Evolutionary conservation across 2,888 invertebrate genomes (phyloP), one percentile per base, ranked within the genome.

Genomic region (Laspeyria flexula): DNA sequence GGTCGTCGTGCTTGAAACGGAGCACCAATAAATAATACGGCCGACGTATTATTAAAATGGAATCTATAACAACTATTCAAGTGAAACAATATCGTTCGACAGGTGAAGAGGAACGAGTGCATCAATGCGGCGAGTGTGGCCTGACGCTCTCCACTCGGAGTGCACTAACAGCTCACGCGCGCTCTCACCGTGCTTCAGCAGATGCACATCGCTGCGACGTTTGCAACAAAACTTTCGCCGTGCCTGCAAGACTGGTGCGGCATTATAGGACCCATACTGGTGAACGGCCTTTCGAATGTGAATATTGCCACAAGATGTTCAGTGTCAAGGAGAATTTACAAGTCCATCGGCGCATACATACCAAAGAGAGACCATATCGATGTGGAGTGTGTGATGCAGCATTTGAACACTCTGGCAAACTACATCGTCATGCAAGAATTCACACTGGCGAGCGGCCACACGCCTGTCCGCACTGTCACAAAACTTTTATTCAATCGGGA

Each of bases 281-380:
- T 29, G 97, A 97, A 81, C 95, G 97, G 70, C 97, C 98, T 0
- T 98, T 97, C 83, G 95, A 96, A 83, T 98, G 97, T 86, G 97
- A 98, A 83, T 97, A 96, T 85, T 98, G 97, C 90, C 96, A 96
- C 85, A 98, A 98, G 86, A 96, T 96, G 77, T 98, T 98, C 88
- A 97, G 97, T 78, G 97, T 97, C 6, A 97, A 97, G 86, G 97
- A 97, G 85, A 98, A 98, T 83, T 92, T 98, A 51, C 97, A 97
- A 88, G 97, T 97, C 10, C 98, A 98, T 83, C 93, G 96, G 31
- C 94, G 98, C 52, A 97, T 97, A 63, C 98, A 98, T 85, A 98
- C 97, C 52, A 97, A 97, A 86, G 97, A 97, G 85, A 94, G 97
- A 1, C 97, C 97, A 0, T 97, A 97, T 88, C 96, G 97, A 75